phyloP scores from a whole-genome alignment of 2,797 vertebrate genomes.

The Chaetodon trifasciatus region DNA sequence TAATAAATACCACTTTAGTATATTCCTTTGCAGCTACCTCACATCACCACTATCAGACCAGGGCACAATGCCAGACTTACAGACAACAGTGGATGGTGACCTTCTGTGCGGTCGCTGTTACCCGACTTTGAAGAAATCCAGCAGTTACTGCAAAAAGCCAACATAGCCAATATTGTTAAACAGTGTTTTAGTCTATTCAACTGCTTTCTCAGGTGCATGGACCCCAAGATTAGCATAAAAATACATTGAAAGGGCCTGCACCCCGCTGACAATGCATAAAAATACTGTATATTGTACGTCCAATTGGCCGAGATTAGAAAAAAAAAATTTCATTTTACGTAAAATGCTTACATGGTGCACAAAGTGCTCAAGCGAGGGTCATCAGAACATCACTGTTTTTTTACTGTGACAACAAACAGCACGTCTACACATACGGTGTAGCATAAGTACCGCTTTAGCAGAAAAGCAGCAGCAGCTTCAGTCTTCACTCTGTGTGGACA shows the following conservation, averaged over 20 bases:
- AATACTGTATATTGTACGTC: neutral
- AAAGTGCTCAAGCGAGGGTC: neutral
- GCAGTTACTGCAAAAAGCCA: neutral
- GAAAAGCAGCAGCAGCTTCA: neutral
- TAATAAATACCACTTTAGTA: no score
- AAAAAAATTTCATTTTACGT: neutral
- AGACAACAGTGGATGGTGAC: neutral
- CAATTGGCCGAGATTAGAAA: neutral
- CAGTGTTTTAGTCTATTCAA: neutral
- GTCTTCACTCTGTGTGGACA: neutral
- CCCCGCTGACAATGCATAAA: conserved; percentile 11
- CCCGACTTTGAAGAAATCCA: neutral
- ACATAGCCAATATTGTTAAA: neutral
- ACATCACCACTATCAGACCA: neutral
- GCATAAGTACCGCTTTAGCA: neutral
- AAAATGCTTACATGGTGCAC: conserved; percentile 2
- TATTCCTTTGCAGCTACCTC: no score
- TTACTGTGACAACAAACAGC: neutral
- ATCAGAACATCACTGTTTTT: neutral
- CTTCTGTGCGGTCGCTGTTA: neutral
- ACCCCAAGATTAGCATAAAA: neutral
- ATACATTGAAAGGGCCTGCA: conserved; percentile 3
- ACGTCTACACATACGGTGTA: neutral
- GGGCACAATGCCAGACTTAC: neutral
- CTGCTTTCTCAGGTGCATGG: conserved; percentile 7